Evolutionary conservation across 1,140 invertebrate species (phyloP).

Genomic region (Diuraphis noxia): DNA sequence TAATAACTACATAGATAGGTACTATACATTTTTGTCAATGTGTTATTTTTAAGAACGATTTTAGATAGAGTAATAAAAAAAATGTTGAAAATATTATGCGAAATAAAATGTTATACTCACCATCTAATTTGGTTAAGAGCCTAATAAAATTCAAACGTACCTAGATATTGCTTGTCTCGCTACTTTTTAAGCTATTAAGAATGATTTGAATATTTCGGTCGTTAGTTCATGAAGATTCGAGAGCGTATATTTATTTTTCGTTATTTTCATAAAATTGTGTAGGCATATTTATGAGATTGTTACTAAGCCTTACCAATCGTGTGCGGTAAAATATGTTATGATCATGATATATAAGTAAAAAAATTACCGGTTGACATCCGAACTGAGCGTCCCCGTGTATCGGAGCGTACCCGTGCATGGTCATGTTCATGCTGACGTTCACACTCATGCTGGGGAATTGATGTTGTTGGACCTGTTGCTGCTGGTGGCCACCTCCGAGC

Average conservation of each 20-base stretch:
- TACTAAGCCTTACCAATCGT: neutral
- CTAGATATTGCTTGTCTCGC: neutral
- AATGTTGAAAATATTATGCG: too few species aligned
- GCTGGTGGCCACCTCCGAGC: conserved; percentile 4
- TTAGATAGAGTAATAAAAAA: too few species aligned
- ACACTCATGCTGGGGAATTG: conserved; percentile 89
- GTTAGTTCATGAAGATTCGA: too few species aligned
- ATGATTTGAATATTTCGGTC: neutral
- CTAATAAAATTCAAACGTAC: too few species aligned
- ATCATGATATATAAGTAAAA: neutral
- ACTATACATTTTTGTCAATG: too few species aligned
- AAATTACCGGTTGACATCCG: conserved; percentile 41
- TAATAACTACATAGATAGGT: too few species aligned
- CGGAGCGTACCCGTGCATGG: conserved; percentile 82
- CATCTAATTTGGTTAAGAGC: too few species aligned
- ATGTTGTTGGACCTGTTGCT: conserved; percentile 56
- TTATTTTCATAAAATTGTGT: too few species aligned
- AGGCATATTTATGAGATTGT: too few species aligned
- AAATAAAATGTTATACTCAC: too few species aligned
- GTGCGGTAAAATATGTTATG: neutral
- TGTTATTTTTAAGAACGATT: too few species aligned
- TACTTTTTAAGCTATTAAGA: neutral
- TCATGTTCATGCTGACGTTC: conserved; percentile 97
- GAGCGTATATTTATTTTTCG: too few species aligned
- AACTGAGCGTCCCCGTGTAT: conserved; percentile 56